phyloP scores from a whole-genome alignment of 2,113 vertebrate species.

The Hucho hucho region DNA sequence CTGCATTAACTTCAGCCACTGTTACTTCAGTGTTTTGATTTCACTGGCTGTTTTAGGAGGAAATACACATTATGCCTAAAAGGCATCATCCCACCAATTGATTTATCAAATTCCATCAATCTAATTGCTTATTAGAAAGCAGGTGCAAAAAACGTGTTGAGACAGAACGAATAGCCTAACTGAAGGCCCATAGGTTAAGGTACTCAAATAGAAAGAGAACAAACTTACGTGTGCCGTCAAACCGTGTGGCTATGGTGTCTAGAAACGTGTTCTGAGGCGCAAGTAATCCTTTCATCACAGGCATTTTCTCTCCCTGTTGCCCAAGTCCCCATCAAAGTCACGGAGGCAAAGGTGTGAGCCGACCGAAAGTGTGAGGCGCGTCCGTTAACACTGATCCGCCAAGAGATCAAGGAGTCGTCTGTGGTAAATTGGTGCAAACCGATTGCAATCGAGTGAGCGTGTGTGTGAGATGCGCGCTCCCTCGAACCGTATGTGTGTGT shows the following conservation, averaged over 20 bases:
- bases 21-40: too few relatives aligned
- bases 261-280: conserved; percentile 98
- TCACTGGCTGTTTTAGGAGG: too few relatives aligned
- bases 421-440: conserved; percentile 50
- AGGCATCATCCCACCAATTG: too few relatives aligned
- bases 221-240: conserved; percentile 99
- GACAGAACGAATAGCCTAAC: not conserved
- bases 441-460: conserved; percentile 32
- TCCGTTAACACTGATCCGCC: conserved; percentile 42
- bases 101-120: too few relatives aligned
- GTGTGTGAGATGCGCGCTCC: conserved; percentile 48
- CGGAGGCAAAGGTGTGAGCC: conserved; percentile 42
- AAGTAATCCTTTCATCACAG: conserved; percentile 98
- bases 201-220: not conserved
- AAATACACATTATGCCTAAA: too few relatives aligned
- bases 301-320: conserved; percentile 89
- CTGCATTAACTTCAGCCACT: too few relatives aligned
- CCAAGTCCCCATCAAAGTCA: conserved; percentile 95
- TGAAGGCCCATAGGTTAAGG: not conserved
- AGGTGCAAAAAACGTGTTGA: too few relatives aligned
- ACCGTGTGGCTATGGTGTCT: conserved; percentile 96
- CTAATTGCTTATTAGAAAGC: too few relatives aligned
- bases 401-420: conserved; percentile 36
- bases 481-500: conserved; percentile 25
- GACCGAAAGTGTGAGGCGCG: conserved; percentile 45